These are phyloP conservation scores for Planococcus citri DNA, from an alignment of 1,140 invertebrate species.

Conservation along the genomic window DNA sequence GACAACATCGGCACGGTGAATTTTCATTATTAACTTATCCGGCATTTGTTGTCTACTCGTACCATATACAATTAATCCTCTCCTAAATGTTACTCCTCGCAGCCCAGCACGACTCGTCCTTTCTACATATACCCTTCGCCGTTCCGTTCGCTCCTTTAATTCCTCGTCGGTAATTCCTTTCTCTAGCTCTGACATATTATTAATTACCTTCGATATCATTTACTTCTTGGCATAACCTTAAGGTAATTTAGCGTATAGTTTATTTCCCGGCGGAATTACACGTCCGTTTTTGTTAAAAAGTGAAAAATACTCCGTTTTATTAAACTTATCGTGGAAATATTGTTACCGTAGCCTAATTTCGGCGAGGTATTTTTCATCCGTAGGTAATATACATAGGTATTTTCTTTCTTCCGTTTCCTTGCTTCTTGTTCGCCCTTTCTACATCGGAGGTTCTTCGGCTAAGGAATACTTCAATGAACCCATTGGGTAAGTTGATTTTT, in stretches of 20 bases:
- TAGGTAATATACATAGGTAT: no score
- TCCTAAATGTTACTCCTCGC: not conserved
- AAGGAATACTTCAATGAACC: no score
- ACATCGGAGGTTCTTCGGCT: no score
- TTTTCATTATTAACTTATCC: conserved; percentile 2
- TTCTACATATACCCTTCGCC: no score
- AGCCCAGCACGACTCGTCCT: no score
- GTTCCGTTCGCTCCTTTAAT: not conserved
- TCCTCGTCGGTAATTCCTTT: not conserved
- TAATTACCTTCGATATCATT: conserved; percentile 7
- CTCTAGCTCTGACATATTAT: conserved; percentile 1
- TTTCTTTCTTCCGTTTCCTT: no score
- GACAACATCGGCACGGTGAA: no score
- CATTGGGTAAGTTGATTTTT: no score
- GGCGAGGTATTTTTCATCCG: no score
- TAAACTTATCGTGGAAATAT: not conserved
- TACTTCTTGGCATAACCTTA: conserved; percentile 1
- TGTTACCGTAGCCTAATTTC: no score
- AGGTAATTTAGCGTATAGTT: not conserved
- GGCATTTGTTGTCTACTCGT: not conserved
- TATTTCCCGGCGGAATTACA: not conserved
- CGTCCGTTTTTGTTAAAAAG: not conserved
- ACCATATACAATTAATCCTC: not conserved
- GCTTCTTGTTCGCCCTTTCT: no score
- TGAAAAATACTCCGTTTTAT: not conserved